Base-by-base conservation (phyloP, 2,888 invertebrate genomes). In the Thymelicus lineola region DNA sequence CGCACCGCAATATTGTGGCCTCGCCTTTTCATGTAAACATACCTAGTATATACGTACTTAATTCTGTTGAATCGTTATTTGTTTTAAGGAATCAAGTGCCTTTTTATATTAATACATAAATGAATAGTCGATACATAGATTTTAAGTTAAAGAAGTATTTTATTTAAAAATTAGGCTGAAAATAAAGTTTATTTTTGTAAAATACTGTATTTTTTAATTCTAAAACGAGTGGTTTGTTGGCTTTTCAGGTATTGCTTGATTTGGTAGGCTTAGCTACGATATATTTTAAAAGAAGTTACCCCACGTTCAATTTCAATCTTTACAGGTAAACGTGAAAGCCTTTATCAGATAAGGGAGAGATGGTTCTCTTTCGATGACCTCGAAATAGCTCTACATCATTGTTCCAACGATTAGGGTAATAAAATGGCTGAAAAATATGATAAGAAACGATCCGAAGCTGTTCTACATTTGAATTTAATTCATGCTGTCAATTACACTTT, bases 351-450 rank as follows among this genome's bases (percentile, higher is more conserved):
- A 15, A 42, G n/a, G 71, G 70, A 78, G 73, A 78, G 86, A 62
- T 75, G 87, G 45, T 92, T 84, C 78, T 91, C 91, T 0, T 92
- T 93, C 76, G 81, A 88, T 75, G 93, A 93, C 75, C 77, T 93
- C 70, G 90, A 92, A 74, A 82, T 93, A 66, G 91, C 90, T 6
- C 76, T 92, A 38, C 92, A 93, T 72, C 78, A 92, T 70, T 91
- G 89, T 77, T 93, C 93, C 35, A 92, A 89, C 72, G 93, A 93
- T 74, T 93, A 65, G 42, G 6, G 6, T 20, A 20, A 53, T 10
- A 36, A 57, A 14, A 9, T 2, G 20, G 9, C 9, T 20, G 15
- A 10, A 10, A 53, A 53, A 53, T 20, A 9, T 12, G 9, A 4
- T 42, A 38, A 12, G 42, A 10, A 10, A 42, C 12, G 12, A 42